These are phyloP conservation scores for Neodiprion lecontei DNA, from an alignment of 1,140 invertebrate genomes.

Conservation along the genomic window DNA sequence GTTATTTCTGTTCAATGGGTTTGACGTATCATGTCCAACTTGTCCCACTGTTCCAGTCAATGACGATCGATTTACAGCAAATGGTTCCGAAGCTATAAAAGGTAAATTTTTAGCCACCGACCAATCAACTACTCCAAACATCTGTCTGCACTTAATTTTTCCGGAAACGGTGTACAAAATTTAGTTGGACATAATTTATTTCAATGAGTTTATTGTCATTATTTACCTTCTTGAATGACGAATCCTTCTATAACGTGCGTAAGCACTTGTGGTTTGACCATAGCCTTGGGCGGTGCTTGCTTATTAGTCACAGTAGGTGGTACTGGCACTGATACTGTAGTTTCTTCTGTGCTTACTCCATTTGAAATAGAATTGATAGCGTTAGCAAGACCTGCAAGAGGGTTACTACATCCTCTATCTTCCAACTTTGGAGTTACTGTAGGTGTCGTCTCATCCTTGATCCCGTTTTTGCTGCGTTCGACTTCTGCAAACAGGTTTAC, in stretches of 20 bases:
- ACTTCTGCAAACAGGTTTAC: conserved; percentile 35
- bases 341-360: conserved; percentile 46
- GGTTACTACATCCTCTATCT: conserved; percentile 53
- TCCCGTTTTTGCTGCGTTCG: conserved; percentile 37
- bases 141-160: too few relatives aligned
- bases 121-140: too few relatives aligned
- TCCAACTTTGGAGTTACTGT: conserved; percentile 36
- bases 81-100: conserved; percentile 76
- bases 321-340: conserved; percentile 33
- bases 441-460: conserved; percentile 39
- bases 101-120: neutral
- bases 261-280: conserved; percentile 95
- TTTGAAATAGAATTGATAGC: conserved; percentile 59
- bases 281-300: conserved; percentile 84
- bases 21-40: conserved; percentile 58
- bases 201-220: neutral
- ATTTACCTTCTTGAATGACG: conserved; percentile 88
- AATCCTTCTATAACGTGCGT: conserved; percentile 98
- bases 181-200: too few relatives aligned
- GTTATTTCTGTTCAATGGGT: conserved; percentile 56
- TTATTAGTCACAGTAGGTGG: conserved; percentile 58
- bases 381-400: conserved; percentile 53
- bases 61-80: conserved; percentile 78
- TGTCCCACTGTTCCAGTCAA: conserved; percentile 56
- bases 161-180: too few relatives aligned